A percentile compares a stretch with the other conserved stretches of the same genome.
phyloP scores from a whole-genome alignment of 2,888 invertebrate genomes.

The Brachyptera putata region DNA sequence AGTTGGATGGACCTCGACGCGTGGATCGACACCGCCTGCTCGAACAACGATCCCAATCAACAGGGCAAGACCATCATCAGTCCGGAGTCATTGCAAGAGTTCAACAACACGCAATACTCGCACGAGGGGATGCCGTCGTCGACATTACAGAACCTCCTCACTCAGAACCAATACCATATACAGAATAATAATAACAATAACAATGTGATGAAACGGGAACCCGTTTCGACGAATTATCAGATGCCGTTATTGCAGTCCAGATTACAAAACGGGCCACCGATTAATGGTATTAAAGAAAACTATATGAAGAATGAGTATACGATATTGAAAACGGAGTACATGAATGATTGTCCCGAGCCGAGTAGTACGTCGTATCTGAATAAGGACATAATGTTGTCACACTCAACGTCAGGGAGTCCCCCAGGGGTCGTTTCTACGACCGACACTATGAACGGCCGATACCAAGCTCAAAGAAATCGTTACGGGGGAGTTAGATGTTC shows the following conservation, averaged over 20 bases:
- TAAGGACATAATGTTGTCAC: constrained; percentile 39
- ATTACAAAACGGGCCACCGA: constrained; percentile 61
- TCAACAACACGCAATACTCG: constrained; percentile 35
- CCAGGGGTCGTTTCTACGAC: constrained; percentile 84
- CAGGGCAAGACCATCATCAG: constrained; percentile 58
- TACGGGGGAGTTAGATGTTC: background rate
- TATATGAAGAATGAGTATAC: constrained; percentile 39
- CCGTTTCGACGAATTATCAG: constrained; percentile 44
- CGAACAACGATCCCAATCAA: constrained; percentile 49
- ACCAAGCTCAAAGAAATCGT: constrained; percentile 18
- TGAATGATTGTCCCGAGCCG: constrained; percentile 31
- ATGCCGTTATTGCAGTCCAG: constrained; percentile 78
- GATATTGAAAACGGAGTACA: constrained; percentile 26
- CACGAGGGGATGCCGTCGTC: constrained; percentile 54
- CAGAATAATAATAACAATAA: too few species aligned
- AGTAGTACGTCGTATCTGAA: constrained; percentile 31
- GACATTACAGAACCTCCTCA: constrained; percentile 70
- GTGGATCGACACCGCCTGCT: constrained; percentile 76
- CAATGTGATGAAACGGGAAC: constrained; percentile 34
- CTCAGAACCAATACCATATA: constrained; percentile 48
- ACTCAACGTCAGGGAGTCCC: constrained; percentile 66
- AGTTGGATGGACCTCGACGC: constrained; percentile 87
- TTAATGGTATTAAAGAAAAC: constrained; percentile 52
- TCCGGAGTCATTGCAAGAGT: constrained; percentile 53
- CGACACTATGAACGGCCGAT: constrained; percentile 44